Evolutionary conservation across 1,140 invertebrate species (phyloP).

Genomic region (Oncopeltus fasciatus): DNA sequence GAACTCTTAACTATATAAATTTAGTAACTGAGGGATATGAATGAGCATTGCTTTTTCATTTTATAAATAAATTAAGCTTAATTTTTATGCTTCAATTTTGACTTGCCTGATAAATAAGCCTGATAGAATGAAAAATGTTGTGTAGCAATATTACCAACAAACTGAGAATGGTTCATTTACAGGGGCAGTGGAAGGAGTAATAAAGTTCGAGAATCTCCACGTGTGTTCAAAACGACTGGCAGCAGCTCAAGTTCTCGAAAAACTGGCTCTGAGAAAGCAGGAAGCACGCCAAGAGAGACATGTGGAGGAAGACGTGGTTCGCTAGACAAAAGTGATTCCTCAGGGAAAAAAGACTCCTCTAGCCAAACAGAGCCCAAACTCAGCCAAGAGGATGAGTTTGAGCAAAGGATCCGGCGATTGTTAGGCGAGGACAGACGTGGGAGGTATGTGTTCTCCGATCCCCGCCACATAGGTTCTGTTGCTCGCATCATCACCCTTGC

Average conservation of each 20-base stretch:
- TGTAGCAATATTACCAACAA: neutral
- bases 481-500: slow-evolving; percentile 20
- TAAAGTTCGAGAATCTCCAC: slow-evolving; percentile 15
- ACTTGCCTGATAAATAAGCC: too few species aligned
- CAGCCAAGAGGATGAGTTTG: slow-evolving; percentile 19
- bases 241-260: slow-evolving; percentile 16
- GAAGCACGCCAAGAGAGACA: slow-evolving; percentile 27
- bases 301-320: slow-evolving; percentile 32
- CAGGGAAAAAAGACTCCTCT: slow-evolving; percentile 41
- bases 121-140: too few species aligned
- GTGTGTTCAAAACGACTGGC: slow-evolving; percentile 15
- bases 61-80: neutral
- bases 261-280: slow-evolving; percentile 15
- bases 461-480: neutral
- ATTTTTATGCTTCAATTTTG: neutral
- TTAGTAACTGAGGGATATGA: too few species aligned
- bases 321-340: slow-evolving; percentile 20
- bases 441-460: neutral
- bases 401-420: slow-evolving; percentile 46
- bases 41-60: too few species aligned
- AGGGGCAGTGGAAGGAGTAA: slow-evolving; percentile 18
- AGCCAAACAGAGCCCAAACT: slow-evolving; percentile 41
- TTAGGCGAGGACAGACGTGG: slow-evolving; percentile 37
- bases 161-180: too few species aligned
- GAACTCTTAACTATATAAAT: too few species aligned